Evolutionary conservation across 2,888 invertebrate species (phyloP), one percentile per base, ranked within the genome.

Genomic region (Coremacera marginata): DNA sequence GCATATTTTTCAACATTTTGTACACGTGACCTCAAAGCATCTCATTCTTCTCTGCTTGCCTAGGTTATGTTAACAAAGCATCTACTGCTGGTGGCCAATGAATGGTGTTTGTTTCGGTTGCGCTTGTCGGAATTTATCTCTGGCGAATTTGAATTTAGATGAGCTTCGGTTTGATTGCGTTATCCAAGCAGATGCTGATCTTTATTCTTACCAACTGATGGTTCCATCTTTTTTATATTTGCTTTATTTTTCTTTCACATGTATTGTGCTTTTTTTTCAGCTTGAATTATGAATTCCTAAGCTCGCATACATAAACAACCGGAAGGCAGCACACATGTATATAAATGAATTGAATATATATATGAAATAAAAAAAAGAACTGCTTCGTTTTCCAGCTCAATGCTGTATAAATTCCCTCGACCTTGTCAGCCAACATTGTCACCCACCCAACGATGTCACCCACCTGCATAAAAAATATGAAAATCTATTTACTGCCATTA

Each of bases 91-190:
- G 63, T n/a, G 63, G 31, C 22, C 22, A 27, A 63, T 14, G 34
- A 14, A 63, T 44, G 63, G n/a, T 63, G 63, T n/a, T 34, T 14
- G 63, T 34, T 31, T 34, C 34, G 27, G 34, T 63, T 31, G 63
- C 16, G 14, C 31, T 19, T 3, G 7, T n/a, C 63, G 63, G 27
- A 27, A 8, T 27, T 44, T 34, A 27, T 63, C 16, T 63, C n/a
- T 25, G 14, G 51, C 44, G 49, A 44, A 68, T 68, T 68, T 51
- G 68, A 49, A 68, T 68, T 68, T 68, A 51, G 68, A 68, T 68
- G 68, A 68, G 68, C 68, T 68, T 25, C 68, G 14, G 68, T 68
- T 51, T 68, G 68, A 68, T 68, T 44, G 27, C 49, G 51, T 68
- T 68, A 68, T 68, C 68, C 14, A 68, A 49, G 22, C 68, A 68